phyloP scores from a whole-genome alignment of 2,888 invertebrate genomes.

The Sarcophaga variegata region DNA sequence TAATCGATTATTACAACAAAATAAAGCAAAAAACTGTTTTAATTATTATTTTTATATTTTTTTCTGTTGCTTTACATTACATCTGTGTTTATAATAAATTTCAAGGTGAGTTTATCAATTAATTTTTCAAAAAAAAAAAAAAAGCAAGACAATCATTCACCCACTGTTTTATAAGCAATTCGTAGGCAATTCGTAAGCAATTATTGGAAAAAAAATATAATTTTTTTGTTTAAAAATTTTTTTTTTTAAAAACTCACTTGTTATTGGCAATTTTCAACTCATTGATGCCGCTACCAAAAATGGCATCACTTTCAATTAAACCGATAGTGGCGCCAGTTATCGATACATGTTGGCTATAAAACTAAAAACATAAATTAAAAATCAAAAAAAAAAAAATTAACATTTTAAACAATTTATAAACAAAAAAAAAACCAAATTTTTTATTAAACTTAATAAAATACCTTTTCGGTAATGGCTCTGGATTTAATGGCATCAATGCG shows the following conservation, averaged over 20 bases:
- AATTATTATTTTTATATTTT: not conserved
- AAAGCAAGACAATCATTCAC: not conserved
- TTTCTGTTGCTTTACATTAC: not conserved
- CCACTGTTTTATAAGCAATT: slow-evolving; percentile 30
- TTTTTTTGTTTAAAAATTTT: no score
- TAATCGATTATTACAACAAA: no score
- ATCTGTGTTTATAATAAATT: not conserved
- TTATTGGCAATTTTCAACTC: slow-evolving; percentile 77
- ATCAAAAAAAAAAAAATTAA: slow-evolving; percentile 32
- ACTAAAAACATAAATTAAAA: slow-evolving; percentile 67
- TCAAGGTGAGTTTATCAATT: not conserved
- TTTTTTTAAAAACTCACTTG: slow-evolving; percentile 73
- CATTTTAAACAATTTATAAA: not conserved
- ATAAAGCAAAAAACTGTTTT: no score
- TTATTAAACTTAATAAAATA: slow-evolving; percentile 57
- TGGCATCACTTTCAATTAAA: slow-evolving; percentile 79
- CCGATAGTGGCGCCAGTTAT: slow-evolving; percentile 79
- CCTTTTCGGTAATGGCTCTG: slow-evolving; percentile 79
- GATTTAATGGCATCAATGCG: slow-evolving; percentile 78
- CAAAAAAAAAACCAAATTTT: not conserved
- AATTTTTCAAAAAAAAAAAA: not conserved
- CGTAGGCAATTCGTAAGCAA: slow-evolving; percentile 20
- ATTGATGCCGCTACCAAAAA: slow-evolving; percentile 80
- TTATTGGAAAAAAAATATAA: not conserved
- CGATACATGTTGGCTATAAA: slow-evolving; percentile 77